Conservation (phyloP, 2,888 invertebrate species). For the Mimas tiliae region DNA sequence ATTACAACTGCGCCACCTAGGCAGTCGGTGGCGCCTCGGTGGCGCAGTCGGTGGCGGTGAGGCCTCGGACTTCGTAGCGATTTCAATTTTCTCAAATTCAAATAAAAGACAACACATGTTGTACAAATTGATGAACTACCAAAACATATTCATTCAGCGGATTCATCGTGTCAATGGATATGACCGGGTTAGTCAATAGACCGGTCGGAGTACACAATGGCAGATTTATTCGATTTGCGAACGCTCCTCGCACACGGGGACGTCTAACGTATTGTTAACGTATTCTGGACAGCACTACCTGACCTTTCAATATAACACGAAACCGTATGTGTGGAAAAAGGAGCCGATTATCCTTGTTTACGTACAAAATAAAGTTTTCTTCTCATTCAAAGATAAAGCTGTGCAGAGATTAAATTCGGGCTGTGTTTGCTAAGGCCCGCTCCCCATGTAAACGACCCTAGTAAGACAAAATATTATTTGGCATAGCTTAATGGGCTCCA, state of each 20-base stretch:
- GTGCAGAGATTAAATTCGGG: conserved; percentile 77
- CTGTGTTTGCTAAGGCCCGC: conserved; percentile 70
- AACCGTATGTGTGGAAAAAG: conserved; percentile 65
- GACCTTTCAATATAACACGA: conserved; percentile 69
- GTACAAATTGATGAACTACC: neutral
- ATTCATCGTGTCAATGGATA: conserved; percentile 40
- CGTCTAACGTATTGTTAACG: conserved; percentile 53
- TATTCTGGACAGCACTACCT: conserved; percentile 69
- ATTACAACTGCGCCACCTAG: too few relatives aligned
- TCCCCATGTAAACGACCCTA: conserved; percentile 75
- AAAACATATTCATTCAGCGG: neutral
- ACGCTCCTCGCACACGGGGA: conserved; percentile 44
- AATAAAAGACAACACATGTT: conserved; percentile 33
- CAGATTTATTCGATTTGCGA: conserved; percentile 58
- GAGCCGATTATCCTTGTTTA: conserved; percentile 77
- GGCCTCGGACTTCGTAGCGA: neutral
- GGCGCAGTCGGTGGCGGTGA: too few relatives aligned
- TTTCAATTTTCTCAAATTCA: conserved; percentile 1
- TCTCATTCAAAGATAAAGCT: conserved; percentile 74
- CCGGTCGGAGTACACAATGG: conserved; percentile 47
- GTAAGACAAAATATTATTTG: conserved; percentile 80
- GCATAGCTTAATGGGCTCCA: conserved; percentile 75
- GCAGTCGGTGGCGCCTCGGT: too few relatives aligned
- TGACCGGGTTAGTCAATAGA: conserved; percentile 54
- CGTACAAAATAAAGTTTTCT: conserved; percentile 80